Conservation (phyloP, 1,140 invertebrate genomes). For the Drosophila bocki region DNA sequence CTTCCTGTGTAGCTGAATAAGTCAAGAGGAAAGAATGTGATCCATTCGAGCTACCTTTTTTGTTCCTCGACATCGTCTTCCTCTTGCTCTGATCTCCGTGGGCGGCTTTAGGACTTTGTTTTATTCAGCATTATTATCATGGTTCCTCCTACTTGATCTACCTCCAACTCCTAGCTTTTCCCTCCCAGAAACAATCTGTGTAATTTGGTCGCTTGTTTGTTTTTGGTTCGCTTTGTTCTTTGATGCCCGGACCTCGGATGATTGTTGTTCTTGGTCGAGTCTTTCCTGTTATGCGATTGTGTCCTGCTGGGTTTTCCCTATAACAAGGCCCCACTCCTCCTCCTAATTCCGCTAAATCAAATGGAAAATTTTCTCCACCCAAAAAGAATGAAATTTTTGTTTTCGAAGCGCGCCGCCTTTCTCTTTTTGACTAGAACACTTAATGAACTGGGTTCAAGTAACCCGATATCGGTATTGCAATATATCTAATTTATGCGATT, state of each 20-base stretch:
- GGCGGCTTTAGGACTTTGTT: constrained; percentile 53
- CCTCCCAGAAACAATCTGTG: constrained; percentile 31
- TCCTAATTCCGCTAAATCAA: constrained; percentile 57
- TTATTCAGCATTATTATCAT: constrained; percentile 57
- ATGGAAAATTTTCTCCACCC: constrained; percentile 38
- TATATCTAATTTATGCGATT: constrained; percentile 81
- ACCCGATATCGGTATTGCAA: constrained; percentile 78
- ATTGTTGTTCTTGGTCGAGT: constrained; percentile 23
- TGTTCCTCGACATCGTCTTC: constrained; percentile 6
- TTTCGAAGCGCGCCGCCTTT: constrained; percentile 38
- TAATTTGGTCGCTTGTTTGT: constrained; percentile 62
- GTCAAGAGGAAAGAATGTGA: constrained; percentile 12
- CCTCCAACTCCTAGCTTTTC: background rate
- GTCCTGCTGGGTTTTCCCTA: constrained; percentile 56
- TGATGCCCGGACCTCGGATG: constrained; percentile 44
- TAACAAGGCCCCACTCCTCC: constrained; percentile 16
- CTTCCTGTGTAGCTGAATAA: constrained; percentile 6
- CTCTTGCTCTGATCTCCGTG: constrained; percentile 43
- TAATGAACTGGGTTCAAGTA: constrained; percentile 80
- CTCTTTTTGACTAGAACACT: constrained; percentile 64
- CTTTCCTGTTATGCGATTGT: constrained; percentile 68
- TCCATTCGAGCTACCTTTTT: constrained; percentile 44
- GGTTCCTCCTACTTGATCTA: constrained; percentile 36
- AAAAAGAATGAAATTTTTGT: constrained; percentile 8
- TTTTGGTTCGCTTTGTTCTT: constrained; percentile 43